These are phyloP conservation scores for Phyto melanocephala DNA, from an alignment of 2,888 invertebrate species.

Conservation along the genomic window DNA sequence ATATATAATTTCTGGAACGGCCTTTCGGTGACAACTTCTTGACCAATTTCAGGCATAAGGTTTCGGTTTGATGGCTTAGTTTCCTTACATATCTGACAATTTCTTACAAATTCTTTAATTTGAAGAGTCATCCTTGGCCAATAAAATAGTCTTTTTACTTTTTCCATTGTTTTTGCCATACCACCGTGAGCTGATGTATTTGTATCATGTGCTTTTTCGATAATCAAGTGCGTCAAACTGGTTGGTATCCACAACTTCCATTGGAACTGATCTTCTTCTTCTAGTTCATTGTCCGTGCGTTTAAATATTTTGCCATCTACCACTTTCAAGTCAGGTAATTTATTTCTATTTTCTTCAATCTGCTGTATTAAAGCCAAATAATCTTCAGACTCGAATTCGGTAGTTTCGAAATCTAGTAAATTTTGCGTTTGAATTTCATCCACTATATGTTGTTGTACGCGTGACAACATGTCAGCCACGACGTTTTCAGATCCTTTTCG, in stretches of 20 bases:
- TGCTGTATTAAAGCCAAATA: neutral
- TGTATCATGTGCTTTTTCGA: no score
- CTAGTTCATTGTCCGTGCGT: neutral
- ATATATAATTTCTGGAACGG: constrained; percentile 8
- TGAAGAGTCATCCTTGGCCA: no score
- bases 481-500: constrained; percentile 23
- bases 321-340: neutral
- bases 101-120: no score
- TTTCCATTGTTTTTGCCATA: no score
- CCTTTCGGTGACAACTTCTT: neutral
- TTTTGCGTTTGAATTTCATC: neutral
- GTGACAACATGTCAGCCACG: neutral
- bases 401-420: neutral
- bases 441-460: neutral
- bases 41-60: neutral
- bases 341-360: neutral
- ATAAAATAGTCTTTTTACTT: no score
- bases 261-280: neutral
- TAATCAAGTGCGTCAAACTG: no score
- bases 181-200: no score
- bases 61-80: neutral
- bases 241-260: no score
- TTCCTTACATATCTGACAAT: neutral
- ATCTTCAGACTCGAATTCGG: neutral
- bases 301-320: neutral